Base-by-base conservation (phyloP, 2,888 invertebrate genomes). In the Orchesella flavescens region DNA sequence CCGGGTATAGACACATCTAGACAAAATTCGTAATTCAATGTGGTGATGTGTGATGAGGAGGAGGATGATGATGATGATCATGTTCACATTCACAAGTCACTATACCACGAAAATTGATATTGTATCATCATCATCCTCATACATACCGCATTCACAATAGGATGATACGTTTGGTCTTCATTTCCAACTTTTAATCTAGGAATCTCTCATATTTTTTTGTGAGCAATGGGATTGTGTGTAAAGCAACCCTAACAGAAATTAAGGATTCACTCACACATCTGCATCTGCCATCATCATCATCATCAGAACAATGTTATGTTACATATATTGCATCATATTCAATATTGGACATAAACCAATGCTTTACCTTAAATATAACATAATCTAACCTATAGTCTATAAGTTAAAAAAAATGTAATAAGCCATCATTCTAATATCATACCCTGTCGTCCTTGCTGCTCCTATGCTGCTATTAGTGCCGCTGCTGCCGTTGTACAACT, bases 41-140 rank as follows among this genome's bases (percentile, higher is more conserved):
- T 63, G 75, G 65, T 65, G 65, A 63, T 75, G 55, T 82, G 76
- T 24, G 82, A 82, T 63, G 53, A 59, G 61, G 66, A 79, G 72
- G 59, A 77, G 68, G 19, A 66, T 81, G 73, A 79, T 63, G 53
- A 59, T 71, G 66, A 79, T 79, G 59, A 77, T 77, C 34, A 66
- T 81, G 73, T 74, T 74, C 80, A 74, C 81, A 81, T 81, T 75
- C 61, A 75, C 73, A 80, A 73, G 71, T 72, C 63, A 72, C 71
- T 19, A 49, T 24, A 68, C 59, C 34, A 34, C 34, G 34, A 34
- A 34, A 34, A 34, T 34, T 34, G 44, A 53, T 78, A 72, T 73
- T 68, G 73, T 74, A 66, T 68, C 63, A 24, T 72, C 77, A 10
- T 66, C 46, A 69, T 21, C 17, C 43, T 13, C 63, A 10, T 12